Percentiles rank a stretch among this genome's conserved stretches.
These are phyloP conservation scores for Rhinophrynus dorsalis DNA, from an alignment of 2,797 vertebrate species.

Conservation along the genomic window DNA sequence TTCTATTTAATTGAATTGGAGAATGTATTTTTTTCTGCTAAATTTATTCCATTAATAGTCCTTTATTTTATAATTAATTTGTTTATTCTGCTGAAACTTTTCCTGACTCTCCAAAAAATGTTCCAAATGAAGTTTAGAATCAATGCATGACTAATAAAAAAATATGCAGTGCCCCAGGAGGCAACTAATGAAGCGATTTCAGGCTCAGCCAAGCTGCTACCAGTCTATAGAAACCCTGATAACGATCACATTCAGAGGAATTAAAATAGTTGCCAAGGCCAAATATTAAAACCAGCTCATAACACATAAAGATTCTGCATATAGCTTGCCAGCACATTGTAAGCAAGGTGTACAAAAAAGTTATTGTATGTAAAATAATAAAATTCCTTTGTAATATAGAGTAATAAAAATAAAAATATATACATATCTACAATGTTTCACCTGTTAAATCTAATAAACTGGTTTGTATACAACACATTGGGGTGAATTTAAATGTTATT, in stretches of 20 bases:
- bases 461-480: no score
- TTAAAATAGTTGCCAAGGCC: not conserved
- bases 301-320: not conserved
- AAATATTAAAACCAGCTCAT: not conserved
- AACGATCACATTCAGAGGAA: not conserved
- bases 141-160: constrained; percentile 15
- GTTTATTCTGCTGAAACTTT: constrained; percentile 45
- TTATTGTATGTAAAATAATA: not conserved
- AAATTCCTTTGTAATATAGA: no score
- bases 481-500: no score
- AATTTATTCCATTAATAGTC: constrained; percentile 29
- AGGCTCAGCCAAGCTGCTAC: constrained; percentile 5
- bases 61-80: constrained; percentile 42
- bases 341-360: not conserved
- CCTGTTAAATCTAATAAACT: no score
- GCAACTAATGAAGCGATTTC: constrained; percentile 20
- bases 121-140: constrained; percentile 33
- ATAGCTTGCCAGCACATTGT: not conserved
- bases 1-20: not conserved
- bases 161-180: constrained; percentile 31
- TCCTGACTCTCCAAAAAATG: constrained; percentile 40
- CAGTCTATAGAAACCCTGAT: not conserved
- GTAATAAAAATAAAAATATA: no score
- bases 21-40: constrained; percentile 8
- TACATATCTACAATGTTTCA: no score